Conservation (phyloP, 2,113 vertebrate genomes). For the Oryctolagus cuniculus region DNA sequence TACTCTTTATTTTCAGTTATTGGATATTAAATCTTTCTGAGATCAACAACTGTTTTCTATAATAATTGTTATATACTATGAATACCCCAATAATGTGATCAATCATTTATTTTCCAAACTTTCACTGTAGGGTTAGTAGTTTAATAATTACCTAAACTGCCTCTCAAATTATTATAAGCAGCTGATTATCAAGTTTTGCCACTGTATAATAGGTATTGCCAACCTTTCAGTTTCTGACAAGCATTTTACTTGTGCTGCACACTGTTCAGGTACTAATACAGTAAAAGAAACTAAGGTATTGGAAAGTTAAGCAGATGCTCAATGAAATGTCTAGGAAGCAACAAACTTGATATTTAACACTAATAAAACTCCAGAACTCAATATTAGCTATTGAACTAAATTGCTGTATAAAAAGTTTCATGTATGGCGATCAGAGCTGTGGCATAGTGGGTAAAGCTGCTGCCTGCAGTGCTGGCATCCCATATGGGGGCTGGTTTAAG, state of each 20-base stretch:
- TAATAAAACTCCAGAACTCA: background rate
- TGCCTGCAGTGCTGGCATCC: too few species aligned
- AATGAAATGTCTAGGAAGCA: background rate
- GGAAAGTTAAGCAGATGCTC: background rate
- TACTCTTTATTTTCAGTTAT: background rate
- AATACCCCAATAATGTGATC: background rate
- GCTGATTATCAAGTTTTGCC: background rate
- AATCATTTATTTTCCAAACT: background rate
- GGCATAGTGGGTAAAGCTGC: too few species aligned
- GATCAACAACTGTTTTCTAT: background rate
- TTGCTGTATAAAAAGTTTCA: background rate
- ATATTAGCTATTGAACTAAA: background rate
- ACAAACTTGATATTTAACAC: background rate
- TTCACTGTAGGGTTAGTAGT: background rate
- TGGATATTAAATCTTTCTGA: background rate
- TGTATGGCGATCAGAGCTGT: too few species aligned
- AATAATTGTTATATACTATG: background rate
- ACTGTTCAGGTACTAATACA: background rate
- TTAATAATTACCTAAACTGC: background rate
- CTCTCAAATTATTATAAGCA: background rate
- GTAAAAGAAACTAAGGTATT: background rate
- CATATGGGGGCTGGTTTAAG: too few species aligned
- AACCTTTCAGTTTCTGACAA: background rate
- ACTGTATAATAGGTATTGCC: background rate
- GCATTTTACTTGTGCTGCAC: background rate